A percentile compares a stretch with the other conserved stretches of the same genome.
Conservation (phyloP, 2,113 vertebrate genomes). For the sheep (Ovis aries) region DNA sequence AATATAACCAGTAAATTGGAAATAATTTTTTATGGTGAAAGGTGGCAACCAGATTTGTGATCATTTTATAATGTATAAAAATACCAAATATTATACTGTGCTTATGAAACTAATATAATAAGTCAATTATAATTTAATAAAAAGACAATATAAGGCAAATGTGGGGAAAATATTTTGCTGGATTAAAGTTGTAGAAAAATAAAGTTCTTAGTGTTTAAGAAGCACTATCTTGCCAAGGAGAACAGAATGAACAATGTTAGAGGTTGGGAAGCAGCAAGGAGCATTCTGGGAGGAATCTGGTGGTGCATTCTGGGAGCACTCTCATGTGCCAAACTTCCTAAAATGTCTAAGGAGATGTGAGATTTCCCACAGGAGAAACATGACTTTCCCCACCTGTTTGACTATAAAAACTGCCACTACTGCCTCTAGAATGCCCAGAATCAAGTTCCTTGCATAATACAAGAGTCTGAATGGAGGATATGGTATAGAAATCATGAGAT, state of each 20-base stretch:
- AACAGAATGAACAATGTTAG: neutral
- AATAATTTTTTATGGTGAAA: neutral
- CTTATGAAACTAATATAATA: neutral
- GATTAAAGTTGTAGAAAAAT: neutral
- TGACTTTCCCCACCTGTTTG: neutral
- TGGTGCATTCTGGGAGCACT: neutral
- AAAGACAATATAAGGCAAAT: neutral
- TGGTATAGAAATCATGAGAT: conserved; percentile 26
- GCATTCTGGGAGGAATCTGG: neutral
- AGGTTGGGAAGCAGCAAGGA: neutral
- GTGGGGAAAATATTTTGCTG: neutral
- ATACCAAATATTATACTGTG: neutral
- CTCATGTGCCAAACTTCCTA: neutral
- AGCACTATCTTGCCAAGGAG: neutral
- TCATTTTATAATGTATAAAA: neutral
- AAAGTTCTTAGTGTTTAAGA: neutral
- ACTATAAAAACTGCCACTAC: neutral
- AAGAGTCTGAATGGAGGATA: conserved; percentile 19
- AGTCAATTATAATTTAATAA: neutral
- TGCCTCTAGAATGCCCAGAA: neutral
- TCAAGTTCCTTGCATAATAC: neutral
- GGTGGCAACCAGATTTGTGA: neutral
- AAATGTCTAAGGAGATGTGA: neutral
- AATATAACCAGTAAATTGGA: neutral
- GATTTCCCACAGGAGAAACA: neutral